Evolutionary conservation across 2,797 vertebrate species (phyloP), one percentile per base, ranked within the genome.

Genomic region (Arnoldichthys spilopterus): DNA sequence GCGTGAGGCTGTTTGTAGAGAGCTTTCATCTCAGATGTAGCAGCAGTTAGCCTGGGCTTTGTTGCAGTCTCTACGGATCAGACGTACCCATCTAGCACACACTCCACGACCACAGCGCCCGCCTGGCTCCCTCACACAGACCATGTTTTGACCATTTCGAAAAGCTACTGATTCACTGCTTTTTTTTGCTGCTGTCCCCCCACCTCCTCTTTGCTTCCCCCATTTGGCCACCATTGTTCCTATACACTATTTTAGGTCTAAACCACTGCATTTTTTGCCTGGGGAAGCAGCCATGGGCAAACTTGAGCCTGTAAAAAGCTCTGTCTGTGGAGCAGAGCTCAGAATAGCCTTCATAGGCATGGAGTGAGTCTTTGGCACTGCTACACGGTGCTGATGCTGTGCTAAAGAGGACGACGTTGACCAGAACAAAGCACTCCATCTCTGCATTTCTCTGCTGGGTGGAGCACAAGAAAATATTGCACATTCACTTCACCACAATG

Each of bases 51-150:
- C 58, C 34, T 67, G 66, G 30, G 66, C 77, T 74, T 77, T 82
- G 72, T 79, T 76, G 51, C 13, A 56, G 67, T 61, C 37, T 84
- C 80, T 82, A 79, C 18, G 83, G 81, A 83, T 72, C 79, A 89
- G 88, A 88, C 82, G 84, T 87, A 89, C 82, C 77, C 79, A 82
- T 73, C 78, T 83, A 80, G 82, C 78, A 80, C 80, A n/a, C 32
- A 69, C 26, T 80, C 79, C 81, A 58, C 74, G 74, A 81, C 77
- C 75, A 78, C 87, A 90, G 88, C 86, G 79, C 90, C 76, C 85
- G 87, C 81, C 68, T 75, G 75, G 76, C 43, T 78, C 32, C 64
- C 49, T 69, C 69, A 81, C 76, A 72, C 74, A 43, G 58, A 59
- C 26, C 74, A 62, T 69, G 69, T 64, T 79, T 69, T 69, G 69